Base-by-base conservation (phyloP, 2,888 invertebrate species). In the Dichetophora obliterata region DNA sequence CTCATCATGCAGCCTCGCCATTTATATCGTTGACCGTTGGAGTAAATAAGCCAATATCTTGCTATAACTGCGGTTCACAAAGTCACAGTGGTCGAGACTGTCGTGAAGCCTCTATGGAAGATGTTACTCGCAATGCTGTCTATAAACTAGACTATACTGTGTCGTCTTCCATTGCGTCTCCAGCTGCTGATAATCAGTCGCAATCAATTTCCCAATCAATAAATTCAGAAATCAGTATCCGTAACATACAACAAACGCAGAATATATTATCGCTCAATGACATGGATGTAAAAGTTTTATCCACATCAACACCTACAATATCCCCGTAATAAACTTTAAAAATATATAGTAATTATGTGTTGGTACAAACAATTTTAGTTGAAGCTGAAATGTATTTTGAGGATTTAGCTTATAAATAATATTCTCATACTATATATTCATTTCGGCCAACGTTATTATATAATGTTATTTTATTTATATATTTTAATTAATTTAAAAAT, bases 51-150 rank as follows among this genome's bases (percentile, higher is more conserved):
- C 85, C 86, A 9, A 80, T 88, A 50, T 95, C 95, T 61, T 98
- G 98, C 90, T 97, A 95, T 91, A 98, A 98, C 89, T 98, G 98
- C 90, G 98, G 98, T 78, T 94, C 94, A 74, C 92, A 93, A 75
- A 94, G 92, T 72, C 98, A 98, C 89, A 91, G 92, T 71, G 96
- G 96, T 31, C 91, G 92, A 83, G 97, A 97, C 83, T 98, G 98
- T 89, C 94, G 94, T 86, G 96, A 96, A 88, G 94, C 94, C 80
- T 96, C 96, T 76, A 96, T 98, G 93, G 97, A 98, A 89, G 96
- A 96, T 89, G 95, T 96, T 90, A 95, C 96, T 57, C 92, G 94
- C 83, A 92, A 93, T 81, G 92, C 93, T 81, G 91, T 92, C 79
- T 94, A 93, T 85, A 93, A 92, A 88, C 89, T 94, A 78, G 93